Percentiles rank a stretch among this genome's conserved stretches.
Evolutionary conservation across 1,140 invertebrate genomes (phyloP).

Genomic region (Drosophila rhopaloa): DNA sequence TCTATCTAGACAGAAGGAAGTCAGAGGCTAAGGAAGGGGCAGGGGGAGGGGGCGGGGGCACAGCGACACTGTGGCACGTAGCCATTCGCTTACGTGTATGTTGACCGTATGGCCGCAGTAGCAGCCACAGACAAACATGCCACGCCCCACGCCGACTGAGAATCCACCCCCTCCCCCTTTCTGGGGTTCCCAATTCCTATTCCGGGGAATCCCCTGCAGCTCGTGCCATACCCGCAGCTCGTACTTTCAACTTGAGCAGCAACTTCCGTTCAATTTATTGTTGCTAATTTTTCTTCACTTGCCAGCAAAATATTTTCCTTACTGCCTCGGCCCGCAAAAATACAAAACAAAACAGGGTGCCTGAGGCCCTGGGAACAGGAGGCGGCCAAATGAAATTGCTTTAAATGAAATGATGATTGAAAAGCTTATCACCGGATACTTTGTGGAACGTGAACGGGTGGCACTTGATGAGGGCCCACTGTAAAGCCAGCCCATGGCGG

Average conservation of each 20-base stretch:
- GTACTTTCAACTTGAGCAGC: slow-evolving; percentile 72
- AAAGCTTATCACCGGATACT: slow-evolving; percentile 5
- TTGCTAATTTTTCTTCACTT: slow-evolving; percentile 80
- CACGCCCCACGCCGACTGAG: slow-evolving; percentile 25
- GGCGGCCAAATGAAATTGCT: slow-evolving; percentile 26
- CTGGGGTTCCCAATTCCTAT: slow-evolving; percentile 3
- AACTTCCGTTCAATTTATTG: slow-evolving; percentile 82
- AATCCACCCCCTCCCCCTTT: not conserved
- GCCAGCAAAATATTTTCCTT: slow-evolving; percentile 43
- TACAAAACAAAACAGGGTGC: slow-evolving; percentile 48
- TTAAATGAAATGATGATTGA: slow-evolving; percentile 27
- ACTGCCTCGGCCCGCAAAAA: slow-evolving; percentile 5
- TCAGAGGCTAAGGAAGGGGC: slow-evolving; percentile 10
- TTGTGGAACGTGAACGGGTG: not conserved
- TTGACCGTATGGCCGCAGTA: slow-evolving; percentile 58
- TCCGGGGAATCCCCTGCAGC: not conserved
- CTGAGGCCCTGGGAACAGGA: not conserved
- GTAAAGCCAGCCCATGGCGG: slow-evolving; percentile 2
- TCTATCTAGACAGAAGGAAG: slow-evolving; percentile 44
- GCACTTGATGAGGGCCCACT: not conserved
- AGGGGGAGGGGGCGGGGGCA: not conserved
- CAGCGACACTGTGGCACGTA: slow-evolving; percentile 28
- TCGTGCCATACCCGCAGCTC: slow-evolving; percentile 7
- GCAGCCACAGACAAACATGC: slow-evolving; percentile 69
- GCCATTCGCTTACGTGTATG: slow-evolving; percentile 15